Conservation (phyloP, 2,888 invertebrate species). For the Sinodicranocentrus sp. region DNA sequence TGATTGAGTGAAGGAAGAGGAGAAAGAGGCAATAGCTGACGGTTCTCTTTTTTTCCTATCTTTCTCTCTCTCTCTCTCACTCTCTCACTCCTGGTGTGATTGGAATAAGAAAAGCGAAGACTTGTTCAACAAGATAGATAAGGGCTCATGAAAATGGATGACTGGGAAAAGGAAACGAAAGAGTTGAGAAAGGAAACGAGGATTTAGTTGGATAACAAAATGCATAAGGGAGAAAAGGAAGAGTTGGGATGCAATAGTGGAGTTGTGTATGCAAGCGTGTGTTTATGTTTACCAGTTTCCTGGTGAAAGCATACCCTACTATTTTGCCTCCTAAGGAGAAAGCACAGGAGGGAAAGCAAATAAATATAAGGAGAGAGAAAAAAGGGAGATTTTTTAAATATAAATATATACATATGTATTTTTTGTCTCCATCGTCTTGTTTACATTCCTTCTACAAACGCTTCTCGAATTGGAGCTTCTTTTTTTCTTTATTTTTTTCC, state of each 20-base stretch:
- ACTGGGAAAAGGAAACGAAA: constrained; percentile 28
- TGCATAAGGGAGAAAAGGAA: constrained; percentile 30
- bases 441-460: constrained; percentile 13
- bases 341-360: background rate
- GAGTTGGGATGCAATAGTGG: constrained; percentile 23
- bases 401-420: background rate
- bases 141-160: constrained; percentile 67
- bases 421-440: constrained; percentile 1
- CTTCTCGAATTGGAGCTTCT: background rate
- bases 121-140: constrained; percentile 53
- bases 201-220: constrained; percentile 56
- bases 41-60: too few species aligned
- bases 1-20: background rate
- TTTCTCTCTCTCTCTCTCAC: too few species aligned
- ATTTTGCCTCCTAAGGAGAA: background rate
- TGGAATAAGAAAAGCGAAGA: constrained; percentile 44
- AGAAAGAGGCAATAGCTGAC: constrained; percentile 20
- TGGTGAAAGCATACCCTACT: background rate
- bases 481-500: too few species aligned
- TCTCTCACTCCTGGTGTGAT: constrained; percentile 54
- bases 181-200: constrained; percentile 53
- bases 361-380: background rate
- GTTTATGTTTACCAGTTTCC: constrained; percentile 31
- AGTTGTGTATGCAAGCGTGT: constrained; percentile 32
- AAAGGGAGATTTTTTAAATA: background rate